Conservation (phyloP, 2,888 invertebrate genomes). For the Epistrophe grossulariae region DNA sequence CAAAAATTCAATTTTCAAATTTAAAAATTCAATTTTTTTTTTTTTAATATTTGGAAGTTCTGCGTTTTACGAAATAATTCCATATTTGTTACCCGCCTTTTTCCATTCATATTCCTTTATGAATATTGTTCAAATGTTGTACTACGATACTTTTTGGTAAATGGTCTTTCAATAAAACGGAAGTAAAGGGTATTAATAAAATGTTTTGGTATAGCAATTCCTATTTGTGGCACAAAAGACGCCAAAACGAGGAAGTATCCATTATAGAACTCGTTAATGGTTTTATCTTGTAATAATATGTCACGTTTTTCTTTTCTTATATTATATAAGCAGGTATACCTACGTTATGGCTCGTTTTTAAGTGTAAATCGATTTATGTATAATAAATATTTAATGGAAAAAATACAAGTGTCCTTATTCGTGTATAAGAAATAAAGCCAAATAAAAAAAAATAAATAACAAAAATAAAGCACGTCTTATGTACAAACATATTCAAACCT, state of each 20-base stretch:
- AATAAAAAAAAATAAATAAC: neutral
- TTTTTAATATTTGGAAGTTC: too few relatives aligned
- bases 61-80: too few relatives aligned
- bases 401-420: neutral
- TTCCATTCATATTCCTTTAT: too few relatives aligned
- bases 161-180: too few relatives aligned
- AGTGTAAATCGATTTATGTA: conserved; percentile 5
- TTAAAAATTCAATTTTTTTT: too few relatives aligned
- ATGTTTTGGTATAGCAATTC: neutral
- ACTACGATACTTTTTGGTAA: too few relatives aligned
- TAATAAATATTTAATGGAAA: neutral
- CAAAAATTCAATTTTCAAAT: too few relatives aligned
- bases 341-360: neutral
- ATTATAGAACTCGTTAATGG: neutral
- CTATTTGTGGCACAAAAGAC: neutral
- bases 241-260: neutral
- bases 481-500: neutral
- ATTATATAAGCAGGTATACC: too few relatives aligned
- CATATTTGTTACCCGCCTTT: too few relatives aligned
- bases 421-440: neutral
- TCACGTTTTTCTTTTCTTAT: conserved; percentile 1
- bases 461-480: neutral
- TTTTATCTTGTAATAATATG: neutral
- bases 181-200: too few relatives aligned
- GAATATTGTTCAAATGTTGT: too few relatives aligned